Evolutionary conservation across 2,113 vertebrate genomes (phyloP), one percentile per base, ranked within the genome.

Genomic region (Microtus richardsoni): DNA sequence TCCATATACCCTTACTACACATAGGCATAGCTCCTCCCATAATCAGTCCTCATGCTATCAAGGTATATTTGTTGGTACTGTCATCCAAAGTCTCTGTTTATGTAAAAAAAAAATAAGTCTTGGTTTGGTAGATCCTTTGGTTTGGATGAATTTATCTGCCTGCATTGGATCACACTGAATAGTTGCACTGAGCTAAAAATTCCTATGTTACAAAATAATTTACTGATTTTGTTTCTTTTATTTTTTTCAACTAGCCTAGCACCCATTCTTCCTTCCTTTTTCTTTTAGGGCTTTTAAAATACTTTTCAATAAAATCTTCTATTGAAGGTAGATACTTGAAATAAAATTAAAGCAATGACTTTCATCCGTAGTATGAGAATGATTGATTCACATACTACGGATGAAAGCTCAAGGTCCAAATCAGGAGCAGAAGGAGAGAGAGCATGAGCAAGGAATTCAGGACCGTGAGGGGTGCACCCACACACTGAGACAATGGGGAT

Each of bases 21-120:
- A 36, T 0, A 7, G 3, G 21, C 39, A 6, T 0, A 77, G 68
- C 9, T 11, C 52, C 12, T 28, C 2, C 13, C 1, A 0, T 71
- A 33, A 28, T 58, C 30, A 70, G 8, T 2, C 5, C 12, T 11
- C 19, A 26, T 49, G 58, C 3, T 1, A 60, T 17, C 0, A 62
- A 58, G 44, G 39, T 19, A 49, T 10, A 80, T 33, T 47, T 68
- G 41, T 33, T 21, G 39, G 52, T 19, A 10, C 33, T 86, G 79
- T 39, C 82, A 74, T 66, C 12, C 47, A 66, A 11, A 58, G 17
- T 21, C 49, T 36, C 14, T 68, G 24, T 49, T 73, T 71, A 54
- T 26, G 8, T n/a, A 12, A 36, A 22, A 36, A 68, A 13, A 12
- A 71, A 70, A 16, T 44, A 28, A n/a, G 21, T 66, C 33, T 83